phyloP scores from a whole-genome alignment of 2,113 vertebrate species.

The Lophotis ruficrista region DNA sequence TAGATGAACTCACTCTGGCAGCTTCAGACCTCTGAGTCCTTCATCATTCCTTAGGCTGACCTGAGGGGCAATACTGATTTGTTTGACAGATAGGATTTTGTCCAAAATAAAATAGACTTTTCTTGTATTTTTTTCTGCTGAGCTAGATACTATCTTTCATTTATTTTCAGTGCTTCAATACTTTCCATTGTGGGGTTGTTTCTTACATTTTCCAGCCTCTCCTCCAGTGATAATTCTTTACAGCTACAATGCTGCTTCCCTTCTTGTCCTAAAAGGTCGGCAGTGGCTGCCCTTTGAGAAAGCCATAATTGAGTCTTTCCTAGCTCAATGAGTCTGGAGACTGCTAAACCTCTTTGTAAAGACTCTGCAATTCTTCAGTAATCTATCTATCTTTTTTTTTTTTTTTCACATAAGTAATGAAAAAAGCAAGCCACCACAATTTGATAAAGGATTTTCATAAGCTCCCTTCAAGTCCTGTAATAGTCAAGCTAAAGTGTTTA shows the following conservation, averaged over 20 bases:
- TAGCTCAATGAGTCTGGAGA: not conserved
- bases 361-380: not conserved
- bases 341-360: not conserved
- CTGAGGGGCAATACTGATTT: not conserved
- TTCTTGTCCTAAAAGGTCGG: not conserved
- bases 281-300: not conserved
- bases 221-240: not conserved
- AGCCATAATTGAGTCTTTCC: not conserved
- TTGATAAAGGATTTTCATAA: not conserved
- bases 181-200: not conserved
- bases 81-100: not conserved
- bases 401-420: not conserved
- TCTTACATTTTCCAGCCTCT: not conserved
- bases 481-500: accelerated
- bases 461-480: not conserved
- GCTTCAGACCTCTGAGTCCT: not conserved
- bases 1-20: not conserved
- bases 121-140: not conserved
- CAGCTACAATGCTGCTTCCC: not conserved
- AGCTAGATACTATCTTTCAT: not conserved
- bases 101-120: not conserved
- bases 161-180: not conserved
- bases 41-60: not conserved
- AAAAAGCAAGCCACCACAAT: not conserved
- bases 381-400: not conserved